Evolutionary conservation across 2,797 vertebrate species (phyloP), one percentile per base, ranked within the genome.

Genomic region (Synaphobranchus kaupii): DNA sequence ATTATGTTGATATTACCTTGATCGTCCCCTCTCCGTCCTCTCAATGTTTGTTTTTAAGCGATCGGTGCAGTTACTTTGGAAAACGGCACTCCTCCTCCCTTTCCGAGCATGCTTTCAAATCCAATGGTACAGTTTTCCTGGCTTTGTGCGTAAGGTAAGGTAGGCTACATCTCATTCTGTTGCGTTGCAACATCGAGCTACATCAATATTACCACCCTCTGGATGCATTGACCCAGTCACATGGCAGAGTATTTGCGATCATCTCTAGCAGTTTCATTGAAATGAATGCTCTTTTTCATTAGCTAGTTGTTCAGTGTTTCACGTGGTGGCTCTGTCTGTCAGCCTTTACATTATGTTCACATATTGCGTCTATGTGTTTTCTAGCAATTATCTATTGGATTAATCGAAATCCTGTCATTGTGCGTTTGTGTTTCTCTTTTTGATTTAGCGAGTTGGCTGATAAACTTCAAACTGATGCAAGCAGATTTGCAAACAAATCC

Each of bases 41-140:
- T 8, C 85, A 52, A 13, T 28, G n/a, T 83, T 83, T 34, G 54
- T 34, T 17, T 50, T 58, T 20, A 54, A 58, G n/a, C 52, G 28
- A 9, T 12, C 83, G 60, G 86, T 31, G 60, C 90, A 34, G 52
- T 73, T 50, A 91, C 86, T 91, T 80, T 60, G 90, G 90, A 91
- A 82, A 34, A 85, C 0, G 85, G 90, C 8, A 63, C 76, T 88
- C 73, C 86, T 39, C 89, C 90, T 89, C 89, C 88, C 88, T 84
- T 90, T 90, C 93, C 91, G 66, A 88, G 34, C 89, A 91, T 90
- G 94, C 95, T 95, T 82, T 90, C 90, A 85, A 83, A 50, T 81
- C 47, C 84, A 84, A 87, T 34, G 82, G n/a, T 54, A 58, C 50
- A 31, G 12, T 83, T 34, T 20, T 10, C 39, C 28, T 31, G 4